Evolutionary conservation across 53 echinoderm and acorn worm genomes (phyloP).

Genomic region (Apostichopus leukothele): DNA sequence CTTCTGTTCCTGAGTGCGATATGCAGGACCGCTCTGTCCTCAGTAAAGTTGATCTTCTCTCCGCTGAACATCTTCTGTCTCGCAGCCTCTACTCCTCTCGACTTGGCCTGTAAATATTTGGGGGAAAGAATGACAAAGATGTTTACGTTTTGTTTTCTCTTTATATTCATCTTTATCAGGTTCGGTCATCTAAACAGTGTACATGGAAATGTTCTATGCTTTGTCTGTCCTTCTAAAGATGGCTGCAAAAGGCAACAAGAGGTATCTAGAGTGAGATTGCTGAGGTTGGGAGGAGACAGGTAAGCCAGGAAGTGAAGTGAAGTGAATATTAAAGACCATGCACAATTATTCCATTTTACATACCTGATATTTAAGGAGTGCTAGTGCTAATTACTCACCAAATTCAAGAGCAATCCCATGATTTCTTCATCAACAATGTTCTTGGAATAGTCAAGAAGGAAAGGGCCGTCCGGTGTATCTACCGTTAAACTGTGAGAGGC

Average conservation of each 20-base stretch:
- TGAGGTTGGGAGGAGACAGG: too few relatives aligned
- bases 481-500: slow-evolving; percentile 13
- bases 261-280: too few relatives aligned
- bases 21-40: slow-evolving; percentile 87
- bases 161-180: not conserved
- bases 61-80: slow-evolving; percentile 89
- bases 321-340: too few relatives aligned
- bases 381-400: slow-evolving; percentile 57
- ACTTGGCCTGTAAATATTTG: slow-evolving; percentile 58
- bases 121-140: not conserved
- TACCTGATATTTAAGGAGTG: too few relatives aligned
- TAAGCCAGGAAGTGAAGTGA: too few relatives aligned
- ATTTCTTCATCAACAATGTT: slow-evolving; percentile 89
- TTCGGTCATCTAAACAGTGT: too few relatives aligned
- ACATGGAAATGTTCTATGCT: too few relatives aligned
- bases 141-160: not conserved
- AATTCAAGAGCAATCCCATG: slow-evolving; percentile 67
- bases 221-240: too few relatives aligned
- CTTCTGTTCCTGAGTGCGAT: slow-evolving; percentile 89
- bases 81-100: slow-evolving; percentile 71
- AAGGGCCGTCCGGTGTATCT: slow-evolving; percentile 65
- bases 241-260: too few relatives aligned
- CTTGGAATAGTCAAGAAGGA: slow-evolving; percentile 90
- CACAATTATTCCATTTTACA: too few relatives aligned
- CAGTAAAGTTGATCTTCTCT: slow-evolving; percentile 97